Percentiles rank a stretch among this genome's conserved stretches.
Conservation (phyloP, 2,797 vertebrate species). For the Enteromius thamalakanensis region DNA sequence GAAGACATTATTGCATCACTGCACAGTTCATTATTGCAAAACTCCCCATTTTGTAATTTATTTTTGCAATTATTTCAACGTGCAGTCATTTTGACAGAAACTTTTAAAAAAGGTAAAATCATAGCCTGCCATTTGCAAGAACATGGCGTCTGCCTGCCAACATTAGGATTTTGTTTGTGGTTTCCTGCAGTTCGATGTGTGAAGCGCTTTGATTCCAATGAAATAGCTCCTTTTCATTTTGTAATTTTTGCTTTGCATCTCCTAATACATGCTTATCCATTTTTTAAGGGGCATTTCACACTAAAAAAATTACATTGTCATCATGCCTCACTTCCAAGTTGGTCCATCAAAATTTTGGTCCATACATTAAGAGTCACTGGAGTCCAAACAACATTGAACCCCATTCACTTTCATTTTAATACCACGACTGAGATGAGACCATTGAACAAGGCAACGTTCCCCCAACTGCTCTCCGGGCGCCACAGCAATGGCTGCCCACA, state of each 20-base stretch:
- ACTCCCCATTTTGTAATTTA: background rate
- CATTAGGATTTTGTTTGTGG: background rate
- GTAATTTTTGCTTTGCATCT: constrained; percentile 8
- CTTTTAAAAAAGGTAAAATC: background rate
- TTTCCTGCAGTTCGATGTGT: background rate
- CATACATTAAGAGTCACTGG: no score
- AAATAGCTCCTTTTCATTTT: background rate
- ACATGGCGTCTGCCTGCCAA: background rate
- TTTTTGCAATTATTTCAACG: background rate
- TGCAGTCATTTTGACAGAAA: constrained; percentile 3
- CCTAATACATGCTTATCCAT: background rate
- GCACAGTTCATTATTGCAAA: constrained; percentile 1
- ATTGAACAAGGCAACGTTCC: no score
- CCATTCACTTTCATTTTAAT: background rate
- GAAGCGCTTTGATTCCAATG: background rate
- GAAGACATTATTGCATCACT: constrained; percentile 23
- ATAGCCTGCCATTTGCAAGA: constrained; percentile 20
- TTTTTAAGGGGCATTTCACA: background rate
- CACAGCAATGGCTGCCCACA: no score
- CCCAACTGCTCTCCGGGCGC: no score
- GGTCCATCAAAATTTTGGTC: background rate
- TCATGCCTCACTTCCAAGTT: background rate
- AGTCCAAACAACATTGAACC: background rate
- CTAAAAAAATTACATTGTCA: background rate
- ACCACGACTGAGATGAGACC: no score